A percentile compares a stretch with the other conserved stretches of the same genome.
phyloP scores from a whole-genome alignment of 1,140 invertebrate species.

The Calephelis virginiensis region DNA sequence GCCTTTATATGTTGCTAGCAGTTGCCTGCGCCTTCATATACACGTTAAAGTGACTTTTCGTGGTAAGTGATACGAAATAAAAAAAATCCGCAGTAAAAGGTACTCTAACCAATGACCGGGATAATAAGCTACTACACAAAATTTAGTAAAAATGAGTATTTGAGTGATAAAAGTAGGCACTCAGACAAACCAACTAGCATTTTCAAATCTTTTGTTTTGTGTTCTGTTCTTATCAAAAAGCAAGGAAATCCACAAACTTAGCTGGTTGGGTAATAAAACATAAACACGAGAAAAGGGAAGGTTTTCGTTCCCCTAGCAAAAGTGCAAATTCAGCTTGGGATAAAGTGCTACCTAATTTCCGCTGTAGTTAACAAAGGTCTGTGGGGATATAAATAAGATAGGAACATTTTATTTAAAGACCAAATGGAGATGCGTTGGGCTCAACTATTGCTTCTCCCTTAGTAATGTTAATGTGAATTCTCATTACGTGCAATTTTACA shows the following conservation, averaged over 20 bases:
- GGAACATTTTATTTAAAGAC: slow-evolving; percentile 17
- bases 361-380: slow-evolving; percentile 50
- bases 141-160: too few relatives aligned
- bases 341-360: slow-evolving; percentile 60
- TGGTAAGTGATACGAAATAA: too few relatives aligned
- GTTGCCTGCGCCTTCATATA: too few relatives aligned
- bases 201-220: too few relatives aligned
- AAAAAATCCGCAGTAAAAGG: too few relatives aligned
- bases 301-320: slow-evolving; percentile 26
- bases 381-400: slow-evolving; percentile 36
- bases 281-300: slow-evolving; percentile 17
- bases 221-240: too few relatives aligned
- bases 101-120: too few relatives aligned
- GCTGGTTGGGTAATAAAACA: neutral
- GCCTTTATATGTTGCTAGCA: too few relatives aligned
- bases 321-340: slow-evolving; percentile 54
- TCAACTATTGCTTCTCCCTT: neutral
- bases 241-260: neutral
- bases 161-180: too few relatives aligned
- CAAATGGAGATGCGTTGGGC: slow-evolving; percentile 6
- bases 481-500: neutral
- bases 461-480: neutral
- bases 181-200: too few relatives aligned
- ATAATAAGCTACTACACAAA: too few relatives aligned
- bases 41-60: too few relatives aligned